Evolutionary conservation across 2,113 vertebrate genomes (phyloP).

Genomic region (Enhydra lutris): DNA sequence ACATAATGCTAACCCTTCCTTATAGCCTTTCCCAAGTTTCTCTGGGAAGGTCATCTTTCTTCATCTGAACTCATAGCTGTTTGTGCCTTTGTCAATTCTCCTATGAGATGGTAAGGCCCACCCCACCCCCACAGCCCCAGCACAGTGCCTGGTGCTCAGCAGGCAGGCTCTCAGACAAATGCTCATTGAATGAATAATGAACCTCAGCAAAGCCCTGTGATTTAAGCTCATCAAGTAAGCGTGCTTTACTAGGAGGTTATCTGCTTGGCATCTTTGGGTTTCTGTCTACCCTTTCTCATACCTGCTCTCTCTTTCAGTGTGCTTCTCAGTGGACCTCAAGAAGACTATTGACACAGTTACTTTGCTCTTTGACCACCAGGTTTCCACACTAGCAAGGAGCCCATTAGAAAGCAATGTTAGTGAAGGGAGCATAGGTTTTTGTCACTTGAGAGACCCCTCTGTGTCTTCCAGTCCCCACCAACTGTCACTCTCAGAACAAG

Average conservation of each 20-base stretch:
- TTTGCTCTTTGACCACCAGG: neutral
- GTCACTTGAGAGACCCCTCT: neutral
- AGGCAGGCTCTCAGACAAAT: neutral
- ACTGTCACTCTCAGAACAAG: neutral
- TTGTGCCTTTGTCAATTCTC: neutral
- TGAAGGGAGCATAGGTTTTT: neutral
- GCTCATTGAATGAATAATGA: neutral
- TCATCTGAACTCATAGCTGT: neutral
- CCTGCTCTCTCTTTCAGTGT: neutral
- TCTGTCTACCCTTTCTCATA: neutral
- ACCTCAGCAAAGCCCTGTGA: neutral
- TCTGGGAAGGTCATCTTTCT: neutral
- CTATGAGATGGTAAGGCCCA: neutral
- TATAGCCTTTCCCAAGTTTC: neutral
- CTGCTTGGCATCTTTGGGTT: neutral
- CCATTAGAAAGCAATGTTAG: neutral
- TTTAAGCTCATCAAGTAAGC: neutral
- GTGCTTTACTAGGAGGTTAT: neutral
- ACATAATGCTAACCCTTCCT: neutral
- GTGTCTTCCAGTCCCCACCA: neutral
- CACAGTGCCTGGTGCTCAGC: neutral
- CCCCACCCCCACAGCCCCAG: no score
- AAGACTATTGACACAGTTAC: neutral
- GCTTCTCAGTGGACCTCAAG: neutral
- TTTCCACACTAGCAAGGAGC: neutral